phyloP scores from a whole-genome alignment of 2,113 vertebrate species.

The Ovis aries region DNA sequence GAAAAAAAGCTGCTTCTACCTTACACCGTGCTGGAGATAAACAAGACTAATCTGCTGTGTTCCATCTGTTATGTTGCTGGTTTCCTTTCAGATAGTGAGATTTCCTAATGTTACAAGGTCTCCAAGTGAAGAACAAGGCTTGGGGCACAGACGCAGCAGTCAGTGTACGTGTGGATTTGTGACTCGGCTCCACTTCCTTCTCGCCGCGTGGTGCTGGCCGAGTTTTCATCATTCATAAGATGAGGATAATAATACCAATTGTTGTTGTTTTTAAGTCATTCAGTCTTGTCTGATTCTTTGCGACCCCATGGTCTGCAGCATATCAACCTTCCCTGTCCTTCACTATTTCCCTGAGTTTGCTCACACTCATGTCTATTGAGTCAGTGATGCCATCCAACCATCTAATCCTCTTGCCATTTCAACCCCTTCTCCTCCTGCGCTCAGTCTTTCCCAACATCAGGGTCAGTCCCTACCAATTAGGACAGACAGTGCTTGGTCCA shows the following conservation, averaged over 20 bases:
- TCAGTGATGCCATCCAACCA: background rate
- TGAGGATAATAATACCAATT: background rate
- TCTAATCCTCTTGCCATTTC: background rate
- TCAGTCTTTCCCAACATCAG: background rate
- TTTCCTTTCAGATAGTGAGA: background rate
- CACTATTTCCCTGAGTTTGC: background rate
- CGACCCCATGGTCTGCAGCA: background rate
- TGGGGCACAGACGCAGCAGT: background rate
- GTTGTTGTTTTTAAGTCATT: background rate
- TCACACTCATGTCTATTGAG: background rate
- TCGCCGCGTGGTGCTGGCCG: background rate
- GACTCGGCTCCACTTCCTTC: background rate
- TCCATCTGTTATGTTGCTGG: background rate
- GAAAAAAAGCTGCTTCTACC: background rate
- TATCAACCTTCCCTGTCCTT: background rate
- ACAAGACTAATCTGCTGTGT: background rate
- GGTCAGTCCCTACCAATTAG: background rate
- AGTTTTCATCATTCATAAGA: background rate
- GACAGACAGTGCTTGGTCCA: background rate
- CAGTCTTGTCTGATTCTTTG: background rate
- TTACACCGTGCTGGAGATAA: background rate
- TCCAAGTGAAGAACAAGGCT: background rate
- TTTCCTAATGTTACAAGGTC: background rate
- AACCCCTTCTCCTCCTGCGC: background rate
- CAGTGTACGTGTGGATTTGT: accelerated